Conservation (phyloP, 1,140 invertebrate genomes). For the Nasonia vitripennis region DNA sequence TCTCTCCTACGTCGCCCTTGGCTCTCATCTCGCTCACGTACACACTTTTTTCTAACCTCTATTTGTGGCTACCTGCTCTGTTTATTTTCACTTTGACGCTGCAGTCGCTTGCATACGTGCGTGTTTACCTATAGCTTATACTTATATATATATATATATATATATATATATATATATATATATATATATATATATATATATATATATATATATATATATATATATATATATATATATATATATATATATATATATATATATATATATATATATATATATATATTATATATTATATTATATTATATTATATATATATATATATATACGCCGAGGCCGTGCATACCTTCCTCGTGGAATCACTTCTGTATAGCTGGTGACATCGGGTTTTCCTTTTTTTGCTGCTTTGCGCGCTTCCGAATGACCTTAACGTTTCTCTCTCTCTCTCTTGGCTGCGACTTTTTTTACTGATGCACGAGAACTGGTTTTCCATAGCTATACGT, state of each 20-base stretch:
- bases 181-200: too few relatives aligned
- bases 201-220: too few relatives aligned
- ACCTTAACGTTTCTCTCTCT: background rate
- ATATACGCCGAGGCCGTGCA: too few relatives aligned
- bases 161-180: too few relatives aligned
- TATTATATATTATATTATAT: too few relatives aligned
- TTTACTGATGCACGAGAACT: background rate
- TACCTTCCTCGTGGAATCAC: background rate
- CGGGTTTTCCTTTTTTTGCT: background rate
- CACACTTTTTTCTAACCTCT: constrained; percentile 6
- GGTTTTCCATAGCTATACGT: background rate
- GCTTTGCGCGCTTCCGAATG: background rate
- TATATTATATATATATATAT: background rate
- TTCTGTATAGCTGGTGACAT: background rate
- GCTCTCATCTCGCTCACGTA: background rate
- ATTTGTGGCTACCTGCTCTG: background rate
- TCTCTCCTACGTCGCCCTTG: background rate
- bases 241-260: too few relatives aligned
- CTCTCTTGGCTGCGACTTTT: background rate
- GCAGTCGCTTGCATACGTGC: background rate
- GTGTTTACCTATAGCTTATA: background rate
- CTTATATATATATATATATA: too few relatives aligned
- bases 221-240: too few relatives aligned
- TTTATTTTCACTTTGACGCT: constrained; percentile 9
- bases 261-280: too few relatives aligned